phyloP scores from a whole-genome alignment of 2,888 invertebrate genomes.

The Drosophila acutilabella region DNA sequence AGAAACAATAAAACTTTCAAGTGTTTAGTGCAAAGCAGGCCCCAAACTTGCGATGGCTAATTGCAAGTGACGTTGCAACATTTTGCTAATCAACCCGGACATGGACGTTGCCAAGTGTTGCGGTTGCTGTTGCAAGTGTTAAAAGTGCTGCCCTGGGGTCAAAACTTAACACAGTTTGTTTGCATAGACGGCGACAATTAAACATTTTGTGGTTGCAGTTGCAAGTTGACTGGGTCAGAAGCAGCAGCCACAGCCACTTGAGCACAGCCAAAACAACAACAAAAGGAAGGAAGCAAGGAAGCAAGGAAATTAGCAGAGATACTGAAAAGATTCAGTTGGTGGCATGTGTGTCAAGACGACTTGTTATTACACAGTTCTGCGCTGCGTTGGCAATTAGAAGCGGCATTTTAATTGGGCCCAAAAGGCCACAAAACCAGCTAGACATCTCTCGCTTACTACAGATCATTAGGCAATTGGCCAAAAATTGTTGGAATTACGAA shows the following conservation, averaged over 20 bases:
- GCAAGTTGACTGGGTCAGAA: slow-evolving; percentile 73
- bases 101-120: slow-evolving; percentile 15
- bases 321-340: slow-evolving; percentile 31
- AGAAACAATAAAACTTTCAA: slow-evolving; percentile 20
- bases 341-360: slow-evolving; percentile 72
- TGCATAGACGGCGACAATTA: slow-evolving; percentile 62
- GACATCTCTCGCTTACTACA: slow-evolving; percentile 2
- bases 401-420: slow-evolving; percentile 69
- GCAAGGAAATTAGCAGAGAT: slow-evolving; percentile 53
- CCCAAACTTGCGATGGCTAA: slow-evolving; percentile 42
- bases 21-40: slow-evolving; percentile 9
- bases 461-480: slow-evolving; percentile 48
- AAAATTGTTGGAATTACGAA: neutral
- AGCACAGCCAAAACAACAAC: slow-evolving; percentile 53
- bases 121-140: slow-evolving; percentile 15
- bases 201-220: slow-evolving; percentile 61
- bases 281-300: slow-evolving; percentile 32
- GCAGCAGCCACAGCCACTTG: slow-evolving; percentile 52
- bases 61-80: slow-evolving; percentile 35
- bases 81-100: slow-evolving; percentile 72
- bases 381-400: slow-evolving; percentile 51
- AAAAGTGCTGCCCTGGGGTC: slow-evolving; percentile 68
- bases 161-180: slow-evolving; percentile 82
- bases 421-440: slow-evolving; percentile 16
- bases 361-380: slow-evolving; percentile 42